Evolutionary conservation across 2,113 vertebrate genomes (phyloP), one percentile per base, ranked within the genome.

Genomic region (Caranx melampygus): DNA sequence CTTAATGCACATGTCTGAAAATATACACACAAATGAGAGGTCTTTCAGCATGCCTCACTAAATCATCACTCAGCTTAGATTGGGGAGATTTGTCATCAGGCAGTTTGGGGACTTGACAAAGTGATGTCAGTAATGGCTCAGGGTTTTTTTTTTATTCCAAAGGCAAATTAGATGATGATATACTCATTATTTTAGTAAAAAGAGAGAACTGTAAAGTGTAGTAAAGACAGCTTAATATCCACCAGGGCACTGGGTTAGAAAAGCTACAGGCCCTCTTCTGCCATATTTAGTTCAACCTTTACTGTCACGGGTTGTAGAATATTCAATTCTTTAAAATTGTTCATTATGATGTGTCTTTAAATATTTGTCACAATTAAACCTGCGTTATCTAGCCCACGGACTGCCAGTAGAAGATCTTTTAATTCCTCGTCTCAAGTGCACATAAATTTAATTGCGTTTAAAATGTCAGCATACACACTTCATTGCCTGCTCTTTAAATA

Each of bases 121-220:
- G 78, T 51, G 51, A 75, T 73, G 45, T 82, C 78, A 71, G 73
- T 81, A 79, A 79, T 84, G 77, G 72, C 77, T 88, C 47, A 33
- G 67, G 59, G 35, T 76, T 89, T 90, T 87, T 86, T 72, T 76
- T 72, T 78, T 90, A 82, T 93, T 91, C 90, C 65, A 86, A 58
- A 57, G 72, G 61, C 72, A 78, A 83, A 75, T 79, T 66, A 54
- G 75, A 60, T n/a, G n/a, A n/a, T 82, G 68, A 73, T 84, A 66
- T 66, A 37, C 58, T 67, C 42, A 87, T 93, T 90, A 85, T 58
- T 87, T 86, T 90, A 81, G 87, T 81, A 86, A 85, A 75, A 88
- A 80, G 78, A 79, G 79, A 85, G 71, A 68, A 45, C 62, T 87
- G 72, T 84, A 86, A 84, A 35, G 26, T 77, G 61, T 42, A 42